phyloP scores from a whole-genome alignment of 2,797 vertebrate species.

The Rhinichthys osculus region DNA sequence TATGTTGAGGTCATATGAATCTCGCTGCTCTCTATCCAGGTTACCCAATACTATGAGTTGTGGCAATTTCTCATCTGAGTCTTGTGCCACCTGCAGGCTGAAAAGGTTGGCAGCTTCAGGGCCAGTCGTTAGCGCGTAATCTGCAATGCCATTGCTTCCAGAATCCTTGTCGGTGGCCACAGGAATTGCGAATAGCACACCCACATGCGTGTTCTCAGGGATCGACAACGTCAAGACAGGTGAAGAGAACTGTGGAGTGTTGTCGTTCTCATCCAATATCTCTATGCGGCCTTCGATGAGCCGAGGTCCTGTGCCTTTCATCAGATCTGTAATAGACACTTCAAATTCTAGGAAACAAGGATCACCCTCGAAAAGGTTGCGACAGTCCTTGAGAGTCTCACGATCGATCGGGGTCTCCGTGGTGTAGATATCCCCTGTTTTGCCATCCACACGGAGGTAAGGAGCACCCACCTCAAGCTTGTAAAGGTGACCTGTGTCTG shows the following conservation, averaged over 20 bases:
- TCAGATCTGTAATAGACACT: slow-evolving; percentile 94
- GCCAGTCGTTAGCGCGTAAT: slow-evolving; percentile 87
- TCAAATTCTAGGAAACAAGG: slow-evolving; percentile 95
- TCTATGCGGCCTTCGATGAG: slow-evolving; percentile 96
- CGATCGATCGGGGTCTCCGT: slow-evolving; percentile 93
- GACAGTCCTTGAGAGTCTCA: slow-evolving; percentile 90
- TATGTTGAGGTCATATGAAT: slow-evolving; percentile 96
- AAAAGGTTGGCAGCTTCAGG: slow-evolving; percentile 89
- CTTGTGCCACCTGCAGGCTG: slow-evolving; percentile 90
- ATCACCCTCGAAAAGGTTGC: slow-evolving; percentile 85
- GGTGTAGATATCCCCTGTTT: slow-evolving; percentile 96
- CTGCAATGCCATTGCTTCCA: slow-evolving; percentile 87
- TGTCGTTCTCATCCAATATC: slow-evolving; percentile 95
- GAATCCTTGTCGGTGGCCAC: slow-evolving; percentile 90
- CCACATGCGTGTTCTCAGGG: slow-evolving; percentile 92
- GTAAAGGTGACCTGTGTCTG: slow-evolving; percentile 92
- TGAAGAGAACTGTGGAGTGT: slow-evolving; percentile 94
- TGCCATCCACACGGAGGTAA: slow-evolving; percentile 92
- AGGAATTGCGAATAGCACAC: slow-evolving; percentile 89
- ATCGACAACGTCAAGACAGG: slow-evolving; percentile 92
- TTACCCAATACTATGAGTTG: slow-evolving; percentile 95
- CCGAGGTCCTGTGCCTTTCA: slow-evolving; percentile 84
- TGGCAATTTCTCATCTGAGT: slow-evolving; percentile 90
- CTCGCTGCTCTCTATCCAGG: slow-evolving; percentile 92
- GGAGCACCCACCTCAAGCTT: slow-evolving; percentile 94